Percentiles rank a stretch among this genome's conserved stretches.
These are phyloP conservation scores for Corynorhinus townsendii DNA, from an alignment of 2,113 vertebrate genomes.

Conservation along the genomic window DNA sequence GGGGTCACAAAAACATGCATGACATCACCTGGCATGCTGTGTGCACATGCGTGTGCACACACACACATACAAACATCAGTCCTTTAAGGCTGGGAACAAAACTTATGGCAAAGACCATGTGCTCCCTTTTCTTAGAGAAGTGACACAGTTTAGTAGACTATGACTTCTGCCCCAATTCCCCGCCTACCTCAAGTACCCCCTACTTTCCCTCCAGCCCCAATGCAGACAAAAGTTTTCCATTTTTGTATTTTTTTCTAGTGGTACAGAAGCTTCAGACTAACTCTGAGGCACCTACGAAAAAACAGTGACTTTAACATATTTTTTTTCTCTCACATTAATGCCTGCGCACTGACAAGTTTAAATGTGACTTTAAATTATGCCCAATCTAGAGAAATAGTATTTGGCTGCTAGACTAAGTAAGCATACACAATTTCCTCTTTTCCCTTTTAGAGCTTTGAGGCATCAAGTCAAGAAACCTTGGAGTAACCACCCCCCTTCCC, in stretches of 20 bases:
- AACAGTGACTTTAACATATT: background rate
- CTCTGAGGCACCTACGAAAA: accelerated
- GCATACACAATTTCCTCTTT: conserved; percentile 58
- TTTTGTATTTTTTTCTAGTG: background rate
- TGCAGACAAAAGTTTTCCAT: background rate
- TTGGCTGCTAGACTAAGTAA: conserved; percentile 23
- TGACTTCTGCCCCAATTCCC: background rate
- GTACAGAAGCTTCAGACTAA: background rate
- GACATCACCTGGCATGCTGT: background rate
- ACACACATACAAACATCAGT: accelerated
- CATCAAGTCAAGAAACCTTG: conserved; percentile 63
- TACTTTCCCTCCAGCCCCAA: background rate
- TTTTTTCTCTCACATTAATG: background rate
- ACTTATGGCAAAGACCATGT: background rate
- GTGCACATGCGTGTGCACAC: too few relatives aligned
- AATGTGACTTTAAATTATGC: conserved; percentile 24
- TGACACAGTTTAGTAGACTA: background rate
- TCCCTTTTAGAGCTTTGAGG: conserved; percentile 57
- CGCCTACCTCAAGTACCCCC: background rate
- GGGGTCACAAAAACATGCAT: background rate
- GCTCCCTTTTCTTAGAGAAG: background rate
- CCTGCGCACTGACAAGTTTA: background rate
- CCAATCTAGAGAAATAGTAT: conserved; percentile 38
- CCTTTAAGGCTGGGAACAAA: background rate
- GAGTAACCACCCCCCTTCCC: conserved; percentile 42